Evolutionary conservation across 2,797 vertebrate genomes (phyloP), one percentile per base, ranked within the genome.

Genomic region (Ptychobarbus kaznakovi): DNA sequence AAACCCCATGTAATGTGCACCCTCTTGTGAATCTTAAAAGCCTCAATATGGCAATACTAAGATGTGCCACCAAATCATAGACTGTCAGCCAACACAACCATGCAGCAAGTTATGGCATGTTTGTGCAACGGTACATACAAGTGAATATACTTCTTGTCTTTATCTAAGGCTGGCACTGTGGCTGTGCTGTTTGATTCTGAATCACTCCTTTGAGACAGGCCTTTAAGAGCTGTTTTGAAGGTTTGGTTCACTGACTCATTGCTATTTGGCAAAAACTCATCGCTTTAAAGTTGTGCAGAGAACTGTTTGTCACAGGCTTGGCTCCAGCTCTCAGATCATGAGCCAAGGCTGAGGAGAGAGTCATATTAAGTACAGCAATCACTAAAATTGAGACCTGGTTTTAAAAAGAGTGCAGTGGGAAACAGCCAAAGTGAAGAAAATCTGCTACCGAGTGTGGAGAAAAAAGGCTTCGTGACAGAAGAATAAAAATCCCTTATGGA

Each of bases 211-310:
- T 70, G 80, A 80, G 75, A 51, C 75, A 72, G 70, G 51, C 49
- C 51, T 76, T 82, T 82, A 82, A 68, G 66, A 73, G 51, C 46
- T 32, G 65, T 66, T 72, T 66, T 70, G 66, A 85, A 72, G 38
- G 25, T 13, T 53, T 77, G 53, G 69, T 84, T 61, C 56, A 83
- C 63, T 83, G 81, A 22, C 22, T 85, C 40, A 83, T 89, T 87
- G 80, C 75, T 80, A 56, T 85, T 81, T 85, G 75, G 83, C 61
- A 75, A 82, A 83, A 82, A 69, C 22, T 74, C 28, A 32, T 77
- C 11, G 4, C n/a, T 56, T 87, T 80, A 82, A 79, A 68, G 61
- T 78, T 84, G 18, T 68, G 35, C 56, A 78, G 81, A n/a, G 44
- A 28, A 78, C 65, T 56, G 7, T 40, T 78, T 86, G 84, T 81